Evolutionary conservation across 2,113 vertebrate species (phyloP).

Genomic region (Ariopsis seemanni): DNA sequence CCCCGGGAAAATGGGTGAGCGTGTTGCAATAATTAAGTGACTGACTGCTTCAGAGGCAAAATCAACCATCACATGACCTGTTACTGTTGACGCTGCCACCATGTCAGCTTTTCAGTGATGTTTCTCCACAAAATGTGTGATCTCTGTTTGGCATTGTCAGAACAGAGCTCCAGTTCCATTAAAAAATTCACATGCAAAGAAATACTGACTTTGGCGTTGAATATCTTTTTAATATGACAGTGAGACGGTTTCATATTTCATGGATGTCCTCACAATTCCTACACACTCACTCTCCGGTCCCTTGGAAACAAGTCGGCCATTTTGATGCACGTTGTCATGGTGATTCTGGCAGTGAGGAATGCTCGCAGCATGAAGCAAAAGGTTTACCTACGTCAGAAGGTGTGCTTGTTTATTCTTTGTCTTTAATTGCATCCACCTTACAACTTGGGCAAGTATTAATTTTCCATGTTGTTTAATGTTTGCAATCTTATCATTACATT

Average conservation of each 20-base stretch:
- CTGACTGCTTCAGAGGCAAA: background rate
- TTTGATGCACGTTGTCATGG: conserved; percentile 54
- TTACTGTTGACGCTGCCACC: background rate
- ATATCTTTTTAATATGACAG: background rate
- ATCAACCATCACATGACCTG: background rate
- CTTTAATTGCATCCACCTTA: background rate
- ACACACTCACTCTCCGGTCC: conserved; percentile 20
- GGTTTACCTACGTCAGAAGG: conserved; percentile 2
- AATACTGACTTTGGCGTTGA: background rate
- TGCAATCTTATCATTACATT: background rate
- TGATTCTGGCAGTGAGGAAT: conserved; percentile 32
- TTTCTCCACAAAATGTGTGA: background rate
- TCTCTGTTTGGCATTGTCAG: background rate
- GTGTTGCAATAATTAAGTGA: background rate
- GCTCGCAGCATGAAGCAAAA: conserved; percentile 21
- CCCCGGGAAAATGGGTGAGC: background rate
- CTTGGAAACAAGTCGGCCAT: conserved; percentile 38
- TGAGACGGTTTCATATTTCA: background rate
- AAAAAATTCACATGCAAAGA: background rate
- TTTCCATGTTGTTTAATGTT: background rate
- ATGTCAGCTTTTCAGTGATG: background rate
- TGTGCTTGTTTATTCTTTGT: background rate
- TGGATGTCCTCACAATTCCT: conserved; percentile 26
- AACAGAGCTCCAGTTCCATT: background rate
- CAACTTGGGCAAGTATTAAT: background rate